Evolutionary conservation across 2,888 invertebrate genomes (phyloP).

Genomic region (Kryphioiulus occultus): DNA sequence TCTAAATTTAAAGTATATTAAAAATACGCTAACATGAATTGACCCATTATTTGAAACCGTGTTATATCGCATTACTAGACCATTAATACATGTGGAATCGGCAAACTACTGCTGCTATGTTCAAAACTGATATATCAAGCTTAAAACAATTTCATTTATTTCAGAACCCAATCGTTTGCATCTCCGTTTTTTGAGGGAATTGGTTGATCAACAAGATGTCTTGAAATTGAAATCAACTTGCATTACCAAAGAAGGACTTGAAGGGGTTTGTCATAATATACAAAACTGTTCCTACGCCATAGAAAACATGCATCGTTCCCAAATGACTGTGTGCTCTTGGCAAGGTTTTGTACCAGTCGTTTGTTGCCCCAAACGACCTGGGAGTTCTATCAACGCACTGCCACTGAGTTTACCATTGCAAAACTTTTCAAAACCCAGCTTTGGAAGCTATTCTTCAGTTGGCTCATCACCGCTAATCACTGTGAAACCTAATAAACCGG

Average conservation of each 20-base stretch:
- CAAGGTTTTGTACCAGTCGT: conserved; percentile 48
- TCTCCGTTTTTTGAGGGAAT: background rate
- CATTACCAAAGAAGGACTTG: conserved; percentile 41
- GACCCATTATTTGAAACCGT: too few relatives aligned
- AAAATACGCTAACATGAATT: too few relatives aligned
- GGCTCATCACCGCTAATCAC: background rate
- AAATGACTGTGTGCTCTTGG: conserved; percentile 47
- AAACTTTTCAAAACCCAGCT: background rate
- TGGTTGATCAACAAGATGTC: background rate
- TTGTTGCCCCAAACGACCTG: conserved; percentile 41
- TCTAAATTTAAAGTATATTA: too few relatives aligned
- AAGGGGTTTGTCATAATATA: conserved; percentile 35
- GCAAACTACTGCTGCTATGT: too few relatives aligned
- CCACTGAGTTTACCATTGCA: background rate
- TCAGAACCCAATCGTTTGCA: background rate
- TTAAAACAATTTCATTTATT: background rate
- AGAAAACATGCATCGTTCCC: conserved; percentile 44
- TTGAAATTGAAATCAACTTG: conserved; percentile 32
- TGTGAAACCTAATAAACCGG: background rate
- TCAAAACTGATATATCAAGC: background rate
- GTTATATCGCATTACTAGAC: too few relatives aligned
- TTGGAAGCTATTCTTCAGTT: background rate
- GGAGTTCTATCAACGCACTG: background rate
- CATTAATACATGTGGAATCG: too few relatives aligned
- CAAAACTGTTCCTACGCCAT: conserved; percentile 50